Evolutionary conservation across 2,888 invertebrate genomes (phyloP), one percentile per base, ranked within the genome.

Genomic region (Scaptomyza parva): DNA sequence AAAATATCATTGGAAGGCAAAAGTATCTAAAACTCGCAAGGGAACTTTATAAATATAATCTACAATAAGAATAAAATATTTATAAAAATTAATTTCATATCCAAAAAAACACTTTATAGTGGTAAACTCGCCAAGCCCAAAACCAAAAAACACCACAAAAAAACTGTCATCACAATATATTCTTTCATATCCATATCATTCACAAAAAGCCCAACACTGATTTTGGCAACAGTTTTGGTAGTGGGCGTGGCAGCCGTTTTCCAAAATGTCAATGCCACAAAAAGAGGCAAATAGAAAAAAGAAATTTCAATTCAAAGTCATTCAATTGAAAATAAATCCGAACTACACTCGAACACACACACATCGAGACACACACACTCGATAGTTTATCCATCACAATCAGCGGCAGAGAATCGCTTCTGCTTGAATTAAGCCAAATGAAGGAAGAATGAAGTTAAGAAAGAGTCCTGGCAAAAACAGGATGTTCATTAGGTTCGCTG

Each of bases 331-430:
- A 51, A 51, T 35, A 76, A 71, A 76, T 55, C 61, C 4, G n/a
- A 58, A 22, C 6, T n/a, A 30, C 40, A 48, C 48, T 37, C 48
- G 22, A 20, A 30, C 11, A 11, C 6, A 43, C 43, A 44, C 6
- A 43, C 43, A 43, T 8, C 20, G 7, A 3, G 3, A 14, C 22
- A 43, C 11, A 30, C 30, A 30, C 18, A 20, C 11, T 65, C 63
- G 61, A 82, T 84, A 83, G 84, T 87, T 85, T 82, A 87, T 87
- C 84, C 88, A 87, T 85, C 84, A 85, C 88, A 84, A 84, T 86
- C 84, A 87, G 77, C 71, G 71, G 51, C 83, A 83, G 73, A 51
- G 66, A 60, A 85, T 86, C 88, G 77, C 71, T 85, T 86, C 86
- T 86, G 83, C 77, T 85, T 87, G 84, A 86, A 77, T 85, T 63